Evolutionary conservation across 2,797 vertebrate genomes (phyloP).

Genomic region (Lepilemur ruficaudatus): DNA sequence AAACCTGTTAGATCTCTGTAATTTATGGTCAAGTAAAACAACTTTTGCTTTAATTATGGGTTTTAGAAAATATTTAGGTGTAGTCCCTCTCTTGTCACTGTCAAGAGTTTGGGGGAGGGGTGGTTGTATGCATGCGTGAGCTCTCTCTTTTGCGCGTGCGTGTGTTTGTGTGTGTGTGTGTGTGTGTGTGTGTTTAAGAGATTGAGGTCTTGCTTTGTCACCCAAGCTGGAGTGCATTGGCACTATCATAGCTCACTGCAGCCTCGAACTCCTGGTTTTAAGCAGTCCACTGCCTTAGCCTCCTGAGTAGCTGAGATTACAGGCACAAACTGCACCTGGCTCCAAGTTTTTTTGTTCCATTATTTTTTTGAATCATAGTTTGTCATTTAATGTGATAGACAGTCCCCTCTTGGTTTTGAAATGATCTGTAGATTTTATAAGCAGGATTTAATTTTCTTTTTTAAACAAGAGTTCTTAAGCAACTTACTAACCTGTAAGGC

Average conservation of each 20-base stretch:
- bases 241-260: neutral
- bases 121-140: neutral
- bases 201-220: neutral
- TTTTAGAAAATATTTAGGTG: neutral
- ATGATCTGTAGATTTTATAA: neutral
- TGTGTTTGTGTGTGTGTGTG: neutral
- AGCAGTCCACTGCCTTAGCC: neutral
- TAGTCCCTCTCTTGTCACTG: neutral
- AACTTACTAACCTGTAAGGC: neutral
- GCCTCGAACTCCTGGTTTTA: neutral
- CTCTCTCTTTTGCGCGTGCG: too few species aligned
- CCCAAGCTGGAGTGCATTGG: neutral
- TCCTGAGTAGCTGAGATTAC: neutral
- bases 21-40: neutral
- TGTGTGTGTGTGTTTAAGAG: neutral
- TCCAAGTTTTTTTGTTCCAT: neutral
- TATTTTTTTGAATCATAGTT: constrained; percentile 21
- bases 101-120: neutral
- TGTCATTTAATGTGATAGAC: neutral
- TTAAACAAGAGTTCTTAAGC: neutral
- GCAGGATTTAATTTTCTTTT: neutral
- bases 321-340: neutral
- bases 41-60: neutral
- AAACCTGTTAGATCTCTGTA: neutral
- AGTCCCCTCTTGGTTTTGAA: neutral